These are phyloP conservation scores for Peucedramus taeniatus DNA, from an alignment of 2,113 vertebrate species.

Conservation along the genomic window DNA sequence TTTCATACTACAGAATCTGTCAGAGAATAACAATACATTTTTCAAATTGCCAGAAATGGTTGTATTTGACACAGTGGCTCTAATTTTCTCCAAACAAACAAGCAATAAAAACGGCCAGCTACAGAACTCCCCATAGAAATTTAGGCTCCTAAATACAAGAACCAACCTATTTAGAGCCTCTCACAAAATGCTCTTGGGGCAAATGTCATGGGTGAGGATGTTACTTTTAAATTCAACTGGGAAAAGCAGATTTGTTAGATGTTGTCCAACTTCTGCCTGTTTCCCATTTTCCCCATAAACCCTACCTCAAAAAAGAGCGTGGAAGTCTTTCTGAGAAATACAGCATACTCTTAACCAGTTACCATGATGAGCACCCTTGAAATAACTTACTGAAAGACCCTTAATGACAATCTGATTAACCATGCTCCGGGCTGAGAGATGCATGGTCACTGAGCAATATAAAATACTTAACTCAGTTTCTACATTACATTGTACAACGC, in stretches of 20 bases:
- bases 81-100: background rate
- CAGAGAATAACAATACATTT: background rate
- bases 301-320: background rate
- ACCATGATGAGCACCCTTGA: accelerated
- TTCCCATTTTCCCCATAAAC: background rate
- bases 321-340: background rate
- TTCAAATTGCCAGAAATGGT: background rate
- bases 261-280: background rate
- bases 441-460: background rate
- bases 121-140: background rate
- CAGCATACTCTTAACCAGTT: background rate
- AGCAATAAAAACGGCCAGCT: background rate
- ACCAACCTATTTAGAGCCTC: background rate
- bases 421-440: background rate
- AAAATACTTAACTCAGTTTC: background rate
- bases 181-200: background rate
- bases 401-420: background rate
- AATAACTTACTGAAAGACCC: background rate
- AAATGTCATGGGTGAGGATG: background rate
- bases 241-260: background rate
- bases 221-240: background rate
- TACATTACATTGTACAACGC: background rate
- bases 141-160: background rate
- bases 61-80: background rate
- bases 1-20: background rate